Percentiles rank a stretch among this genome's conserved stretches.
Evolutionary conservation across 2,888 invertebrate genomes (phyloP).

Genomic region (Sericinus montela): DNA sequence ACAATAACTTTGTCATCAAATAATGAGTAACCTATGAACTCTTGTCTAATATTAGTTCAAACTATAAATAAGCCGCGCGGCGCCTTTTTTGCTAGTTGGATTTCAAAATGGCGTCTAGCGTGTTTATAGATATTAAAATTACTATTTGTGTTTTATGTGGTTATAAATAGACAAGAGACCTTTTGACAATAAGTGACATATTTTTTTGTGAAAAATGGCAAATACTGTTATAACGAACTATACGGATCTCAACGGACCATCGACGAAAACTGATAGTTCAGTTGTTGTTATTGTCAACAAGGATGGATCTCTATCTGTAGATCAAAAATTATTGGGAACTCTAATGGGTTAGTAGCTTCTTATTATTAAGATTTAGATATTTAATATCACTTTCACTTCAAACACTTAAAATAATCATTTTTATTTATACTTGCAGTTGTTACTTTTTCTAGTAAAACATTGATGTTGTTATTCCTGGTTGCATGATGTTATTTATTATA

Average conservation of each 20-base stretch:
- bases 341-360: slow-evolving; percentile 81
- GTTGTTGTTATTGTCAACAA: slow-evolving; percentile 92
- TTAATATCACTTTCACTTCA: too few species aligned
- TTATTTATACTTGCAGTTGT: too few species aligned
- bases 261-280: slow-evolving; percentile 82
- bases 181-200: slow-evolving; percentile 35
- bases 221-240: slow-evolving; percentile 77
- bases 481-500: too few species aligned
- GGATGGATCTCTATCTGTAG: slow-evolving; percentile 90
- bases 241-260: slow-evolving; percentile 73
- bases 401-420: too few species aligned
- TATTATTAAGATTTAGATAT: too few species aligned
- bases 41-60: too few species aligned
- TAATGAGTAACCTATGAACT: too few species aligned
- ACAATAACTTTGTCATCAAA: too few species aligned
- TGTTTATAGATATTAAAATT: slow-evolving; percentile 69
- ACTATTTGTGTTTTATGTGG: slow-evolving; percentile 55
- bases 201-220: slow-evolving; percentile 65
- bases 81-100: slow-evolving; percentile 31
- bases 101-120: slow-evolving; percentile 72
- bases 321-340: slow-evolving; percentile 88
- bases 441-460: too few species aligned
- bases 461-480: too few species aligned
- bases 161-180: slow-evolving; percentile 63
- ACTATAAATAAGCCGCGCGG: background rate